Evolutionary conservation across 2,888 invertebrate genomes (phyloP).

Genomic region (Capitulum mitella): DNA sequence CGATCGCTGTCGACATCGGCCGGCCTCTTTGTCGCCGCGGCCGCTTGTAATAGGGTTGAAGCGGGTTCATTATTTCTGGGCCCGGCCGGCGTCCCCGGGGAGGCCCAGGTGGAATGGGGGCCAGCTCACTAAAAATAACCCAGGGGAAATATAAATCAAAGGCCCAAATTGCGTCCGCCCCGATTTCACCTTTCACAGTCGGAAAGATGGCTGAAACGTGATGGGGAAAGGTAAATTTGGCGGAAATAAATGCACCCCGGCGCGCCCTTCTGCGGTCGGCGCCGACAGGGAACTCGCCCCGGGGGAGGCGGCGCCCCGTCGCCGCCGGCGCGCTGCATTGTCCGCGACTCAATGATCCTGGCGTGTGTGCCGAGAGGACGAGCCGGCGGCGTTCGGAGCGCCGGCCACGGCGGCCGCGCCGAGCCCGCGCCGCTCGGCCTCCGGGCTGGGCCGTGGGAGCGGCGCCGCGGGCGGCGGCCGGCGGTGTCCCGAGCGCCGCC

Average conservation of each 20-base stretch:
- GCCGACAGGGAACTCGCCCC: background rate
- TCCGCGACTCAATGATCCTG: background rate
- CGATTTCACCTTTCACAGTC: conserved; percentile 18
- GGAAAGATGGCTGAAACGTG: conserved; percentile 18
- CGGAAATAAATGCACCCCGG: conserved; percentile 1
- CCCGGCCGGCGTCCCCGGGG: background rate
- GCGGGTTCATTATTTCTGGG: conserved; percentile 1
- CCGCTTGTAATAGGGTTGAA: background rate
- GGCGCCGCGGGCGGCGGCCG: background rate
- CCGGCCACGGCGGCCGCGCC: background rate
- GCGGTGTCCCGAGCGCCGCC: background rate
- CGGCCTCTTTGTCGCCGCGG: background rate
- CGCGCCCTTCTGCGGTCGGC: background rate
- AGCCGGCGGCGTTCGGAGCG: background rate
- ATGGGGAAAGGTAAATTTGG: background rate
- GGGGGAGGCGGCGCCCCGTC: background rate
- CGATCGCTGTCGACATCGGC: background rate
- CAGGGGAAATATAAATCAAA: conserved; percentile 17
- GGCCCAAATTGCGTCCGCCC: background rate
- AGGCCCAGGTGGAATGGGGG: conserved; percentile 7
- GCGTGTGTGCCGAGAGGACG: too few species aligned
- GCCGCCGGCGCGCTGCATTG: background rate
- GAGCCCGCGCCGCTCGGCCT: background rate
- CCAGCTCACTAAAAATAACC: background rate
- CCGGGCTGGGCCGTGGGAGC: background rate